A percentile compares a stretch with the other conserved stretches of the same genome.
Evolutionary conservation across 2,797 vertebrate species (phyloP).

Genomic region (Chaetophractus vellerosus): DNA sequence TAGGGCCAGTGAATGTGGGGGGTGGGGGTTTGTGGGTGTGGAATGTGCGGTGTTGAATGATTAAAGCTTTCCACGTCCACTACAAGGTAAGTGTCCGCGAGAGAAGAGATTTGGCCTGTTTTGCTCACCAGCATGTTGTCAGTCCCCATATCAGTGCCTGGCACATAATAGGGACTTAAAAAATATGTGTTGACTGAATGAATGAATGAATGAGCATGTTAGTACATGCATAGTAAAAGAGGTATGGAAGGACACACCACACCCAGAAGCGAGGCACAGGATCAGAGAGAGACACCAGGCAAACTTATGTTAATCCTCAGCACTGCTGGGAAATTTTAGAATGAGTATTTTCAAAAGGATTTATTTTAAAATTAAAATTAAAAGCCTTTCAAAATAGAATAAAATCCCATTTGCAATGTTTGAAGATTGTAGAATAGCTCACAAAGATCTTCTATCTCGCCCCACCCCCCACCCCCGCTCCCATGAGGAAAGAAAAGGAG

Average conservation of each 20-base stretch:
- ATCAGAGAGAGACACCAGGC: neutral
- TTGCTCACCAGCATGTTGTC: neutral
- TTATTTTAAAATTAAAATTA: neutral
- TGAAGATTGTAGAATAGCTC: neutral
- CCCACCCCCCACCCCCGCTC: neutral
- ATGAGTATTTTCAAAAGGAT: constrained; percentile 39
- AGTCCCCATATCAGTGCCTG: neutral
- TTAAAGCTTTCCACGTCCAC: neutral
- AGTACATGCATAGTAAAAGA: neutral
- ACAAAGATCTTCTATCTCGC: neutral
- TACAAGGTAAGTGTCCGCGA: neutral
- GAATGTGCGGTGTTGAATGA: neutral
- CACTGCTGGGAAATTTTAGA: neutral
- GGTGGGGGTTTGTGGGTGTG: neutral
- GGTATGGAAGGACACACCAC: neutral
- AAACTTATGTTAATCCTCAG: neutral
- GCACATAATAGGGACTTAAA: neutral
- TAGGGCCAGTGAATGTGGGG: neutral
- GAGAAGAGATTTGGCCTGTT: neutral
- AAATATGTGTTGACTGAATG: neutral
- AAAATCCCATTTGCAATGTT: neutral
- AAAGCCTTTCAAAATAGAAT: constrained; percentile 43
- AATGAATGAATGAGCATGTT: neutral
- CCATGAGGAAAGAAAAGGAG: neutral
- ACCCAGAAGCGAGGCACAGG: neutral